These are phyloP conservation scores for Centropristis striata DNA, from an alignment of 2,113 vertebrate genomes.

Conservation along the genomic window DNA sequence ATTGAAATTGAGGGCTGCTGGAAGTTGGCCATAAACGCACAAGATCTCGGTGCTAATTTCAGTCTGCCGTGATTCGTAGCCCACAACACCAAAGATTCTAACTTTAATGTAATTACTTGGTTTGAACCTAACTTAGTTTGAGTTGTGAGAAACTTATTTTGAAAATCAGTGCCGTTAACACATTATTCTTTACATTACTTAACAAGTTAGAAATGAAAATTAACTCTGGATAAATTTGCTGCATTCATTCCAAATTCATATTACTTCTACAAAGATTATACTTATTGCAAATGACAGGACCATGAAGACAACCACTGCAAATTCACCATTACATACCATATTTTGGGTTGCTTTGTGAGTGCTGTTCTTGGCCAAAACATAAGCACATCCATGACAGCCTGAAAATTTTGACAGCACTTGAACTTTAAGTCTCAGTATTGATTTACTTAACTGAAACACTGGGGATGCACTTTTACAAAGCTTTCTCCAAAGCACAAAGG, in stretches of 20 bases:
- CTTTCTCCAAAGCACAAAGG: conserved; percentile 64
- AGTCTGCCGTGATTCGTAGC: conserved; percentile 73
- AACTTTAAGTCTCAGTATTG: conserved; percentile 61
- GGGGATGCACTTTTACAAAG: conserved; percentile 63
- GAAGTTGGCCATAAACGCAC: conserved; percentile 80
- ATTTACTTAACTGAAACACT: conserved; percentile 69
- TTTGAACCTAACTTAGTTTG: conserved; percentile 30
- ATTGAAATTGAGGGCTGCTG: conserved; percentile 86
- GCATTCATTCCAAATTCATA: conserved; percentile 17
- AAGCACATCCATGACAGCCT: conserved; percentile 43
- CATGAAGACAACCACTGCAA: conserved; percentile 32
- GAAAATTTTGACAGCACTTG: conserved; percentile 58
- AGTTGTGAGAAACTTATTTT: conserved; percentile 17
- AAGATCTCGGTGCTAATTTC: conserved; percentile 83
- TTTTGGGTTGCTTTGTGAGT: conserved; percentile 38
- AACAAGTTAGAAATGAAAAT: conserved; percentile 8
- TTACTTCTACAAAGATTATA: conserved; percentile 31
- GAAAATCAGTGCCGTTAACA: conserved; percentile 5
- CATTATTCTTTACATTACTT: conserved; percentile 16
- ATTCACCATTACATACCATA: conserved; percentile 39
- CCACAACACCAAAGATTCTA: conserved; percentile 63
- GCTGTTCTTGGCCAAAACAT: conserved; percentile 51
- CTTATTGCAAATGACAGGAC: conserved; percentile 34
- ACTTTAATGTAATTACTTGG: conserved; percentile 58
- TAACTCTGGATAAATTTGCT: conserved; percentile 10